phyloP scores from a whole-genome alignment of 1,140 invertebrate genomes.

The Oryzaephilus surinamensis region DNA sequence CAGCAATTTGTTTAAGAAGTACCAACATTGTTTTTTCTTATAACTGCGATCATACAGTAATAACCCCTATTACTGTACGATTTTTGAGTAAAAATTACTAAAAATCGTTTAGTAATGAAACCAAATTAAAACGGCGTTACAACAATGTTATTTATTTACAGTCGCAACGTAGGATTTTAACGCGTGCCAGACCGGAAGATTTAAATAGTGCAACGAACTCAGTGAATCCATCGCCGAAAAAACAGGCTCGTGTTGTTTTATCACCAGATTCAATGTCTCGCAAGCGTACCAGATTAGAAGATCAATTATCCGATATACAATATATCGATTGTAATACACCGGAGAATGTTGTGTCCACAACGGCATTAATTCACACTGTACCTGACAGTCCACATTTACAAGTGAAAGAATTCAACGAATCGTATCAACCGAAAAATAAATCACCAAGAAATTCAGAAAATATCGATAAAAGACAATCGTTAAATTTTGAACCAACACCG shows the following conservation, averaged over 20 bases:
- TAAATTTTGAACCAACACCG: slow-evolving; percentile 23
- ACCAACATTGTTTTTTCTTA: too few species aligned
- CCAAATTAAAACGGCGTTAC: too few species aligned
- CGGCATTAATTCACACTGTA: slow-evolving; percentile 23
- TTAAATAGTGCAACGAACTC: slow-evolving; percentile 40
- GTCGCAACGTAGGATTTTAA: slow-evolving; percentile 34
- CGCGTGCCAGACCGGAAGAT: slow-evolving; percentile 38
- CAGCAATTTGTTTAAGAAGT: too few species aligned
- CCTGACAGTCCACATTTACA: too few species aligned
- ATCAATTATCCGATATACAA: slow-evolving; percentile 49
- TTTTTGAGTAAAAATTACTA: too few species aligned
- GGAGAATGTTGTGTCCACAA: slow-evolving; percentile 35
- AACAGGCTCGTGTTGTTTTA: slow-evolving; percentile 42
- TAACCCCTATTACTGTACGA: too few species aligned
- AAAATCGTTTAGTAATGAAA: too few species aligned
- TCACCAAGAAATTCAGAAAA: slow-evolving; percentile 30
- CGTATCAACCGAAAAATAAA: slow-evolving; percentile 31
- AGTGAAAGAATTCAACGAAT: slow-evolving; percentile 5
- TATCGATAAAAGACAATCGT: slow-evolving; percentile 25
- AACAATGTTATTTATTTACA: background rate
- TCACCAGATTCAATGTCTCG: slow-evolving; percentile 38
- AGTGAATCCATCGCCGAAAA: slow-evolving; percentile 44
- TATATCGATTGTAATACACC: slow-evolving; percentile 54
- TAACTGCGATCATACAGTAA: too few species aligned
- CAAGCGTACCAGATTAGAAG: slow-evolving; percentile 48